Evolutionary conservation across 2,113 vertebrate species (phyloP).

Genomic region (Notiomystis cincta): DNA sequence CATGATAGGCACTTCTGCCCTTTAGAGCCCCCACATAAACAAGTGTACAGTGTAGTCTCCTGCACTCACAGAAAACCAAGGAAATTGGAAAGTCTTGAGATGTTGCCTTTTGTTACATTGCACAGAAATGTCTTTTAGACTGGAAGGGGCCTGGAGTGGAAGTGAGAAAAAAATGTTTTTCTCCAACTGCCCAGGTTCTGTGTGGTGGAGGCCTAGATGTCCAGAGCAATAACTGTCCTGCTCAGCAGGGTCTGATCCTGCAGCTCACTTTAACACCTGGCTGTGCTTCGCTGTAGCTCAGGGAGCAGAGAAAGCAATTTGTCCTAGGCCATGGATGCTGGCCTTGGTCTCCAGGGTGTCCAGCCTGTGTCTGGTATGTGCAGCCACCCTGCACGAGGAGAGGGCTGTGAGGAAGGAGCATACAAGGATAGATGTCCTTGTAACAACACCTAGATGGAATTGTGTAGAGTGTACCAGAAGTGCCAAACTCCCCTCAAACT

Average conservation of each 20-base stretch:
- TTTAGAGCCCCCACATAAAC: background rate
- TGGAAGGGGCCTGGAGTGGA: background rate
- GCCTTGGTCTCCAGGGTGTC: background rate
- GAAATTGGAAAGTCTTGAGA: background rate
- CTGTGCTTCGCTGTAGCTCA: too few relatives aligned
- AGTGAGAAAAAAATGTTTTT: background rate
- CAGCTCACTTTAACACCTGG: background rate
- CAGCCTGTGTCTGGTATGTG: background rate
- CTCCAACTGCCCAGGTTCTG: too few relatives aligned
- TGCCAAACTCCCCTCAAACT: background rate
- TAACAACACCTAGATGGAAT: too few relatives aligned
- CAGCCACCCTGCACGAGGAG: background rate
- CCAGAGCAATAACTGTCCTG: background rate
- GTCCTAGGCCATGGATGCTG: background rate
- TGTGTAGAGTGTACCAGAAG: background rate
- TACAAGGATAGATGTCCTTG: too few relatives aligned
- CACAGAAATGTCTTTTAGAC: background rate
- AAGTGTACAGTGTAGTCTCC: accelerated
- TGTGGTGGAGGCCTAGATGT: background rate
- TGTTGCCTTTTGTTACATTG: background rate
- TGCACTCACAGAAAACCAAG: background rate
- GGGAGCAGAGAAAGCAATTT: background rate
- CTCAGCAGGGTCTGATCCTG: accelerated
- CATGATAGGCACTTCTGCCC: accelerated
- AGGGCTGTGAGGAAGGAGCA: background rate